Conservation (phyloP, 1,140 invertebrate genomes). For the Eupeodes corollae region DNA sequence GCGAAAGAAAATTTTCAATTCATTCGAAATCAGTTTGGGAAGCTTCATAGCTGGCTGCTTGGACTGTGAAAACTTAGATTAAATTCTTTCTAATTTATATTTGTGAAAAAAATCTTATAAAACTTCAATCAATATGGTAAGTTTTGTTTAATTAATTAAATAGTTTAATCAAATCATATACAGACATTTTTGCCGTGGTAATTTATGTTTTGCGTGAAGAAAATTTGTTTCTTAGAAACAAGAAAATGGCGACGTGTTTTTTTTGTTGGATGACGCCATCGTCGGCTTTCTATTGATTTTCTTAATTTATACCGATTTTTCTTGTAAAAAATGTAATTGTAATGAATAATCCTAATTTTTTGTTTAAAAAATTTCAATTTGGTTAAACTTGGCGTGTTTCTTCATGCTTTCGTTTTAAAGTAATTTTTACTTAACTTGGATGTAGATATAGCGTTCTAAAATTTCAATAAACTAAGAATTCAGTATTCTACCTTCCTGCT, state of each 20-base stretch:
- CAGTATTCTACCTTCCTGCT: background rate
- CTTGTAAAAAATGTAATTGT: background rate
- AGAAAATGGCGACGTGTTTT: background rate
- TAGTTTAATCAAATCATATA: no score
- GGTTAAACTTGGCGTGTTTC: no score
- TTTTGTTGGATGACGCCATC: background rate
- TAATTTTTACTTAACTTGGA: no score
- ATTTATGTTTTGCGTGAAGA: no score
- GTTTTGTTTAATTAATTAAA: background rate
- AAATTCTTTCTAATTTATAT: background rate
- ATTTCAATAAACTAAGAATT: no score
- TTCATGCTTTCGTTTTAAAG: no score
- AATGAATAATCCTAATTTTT: background rate
- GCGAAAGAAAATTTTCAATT: background rate
- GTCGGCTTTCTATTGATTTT: background rate
- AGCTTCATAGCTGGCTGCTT: slow-evolving; percentile 7
- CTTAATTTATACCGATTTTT: background rate
- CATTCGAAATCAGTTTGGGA: slow-evolving; percentile 6
- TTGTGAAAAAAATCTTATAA: background rate
- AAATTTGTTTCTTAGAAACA: background rate
- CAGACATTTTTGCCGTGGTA: no score
- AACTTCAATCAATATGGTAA: slow-evolving; percentile 7
- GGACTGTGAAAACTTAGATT: background rate
- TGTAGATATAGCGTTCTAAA: no score
- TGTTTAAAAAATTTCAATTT: background rate